These are phyloP conservation scores for Parnassius apollo DNA, from an alignment of 2,888 invertebrate genomes.

Conservation along the genomic window DNA sequence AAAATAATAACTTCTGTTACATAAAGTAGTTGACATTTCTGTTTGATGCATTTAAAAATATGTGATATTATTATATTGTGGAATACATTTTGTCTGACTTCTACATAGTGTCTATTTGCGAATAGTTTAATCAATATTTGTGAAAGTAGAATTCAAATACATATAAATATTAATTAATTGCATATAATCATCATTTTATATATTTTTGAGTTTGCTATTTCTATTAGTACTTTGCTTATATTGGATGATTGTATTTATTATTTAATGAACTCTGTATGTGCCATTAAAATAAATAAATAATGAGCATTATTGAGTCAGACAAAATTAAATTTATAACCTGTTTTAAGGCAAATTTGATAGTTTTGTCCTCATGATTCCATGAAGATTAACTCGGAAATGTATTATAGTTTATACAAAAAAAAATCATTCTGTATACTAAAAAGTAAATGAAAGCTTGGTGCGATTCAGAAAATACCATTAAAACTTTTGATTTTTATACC, in stretches of 20 bases:
- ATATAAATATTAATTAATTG: conserved; percentile 43
- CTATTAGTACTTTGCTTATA: conserved; percentile 40
- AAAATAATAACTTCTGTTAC: conserved; percentile 34
- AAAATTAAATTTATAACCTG: conserved; percentile 68
- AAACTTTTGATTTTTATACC: conserved; percentile 82
- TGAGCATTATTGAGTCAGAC: conserved; percentile 69
- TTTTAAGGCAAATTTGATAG: conserved; percentile 60
- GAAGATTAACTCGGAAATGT: conserved; percentile 65
- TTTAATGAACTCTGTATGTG: conserved; percentile 55
- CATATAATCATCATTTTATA: conserved; percentile 32
- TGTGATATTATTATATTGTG: conserved; percentile 80
- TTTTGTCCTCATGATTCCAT: conserved; percentile 62
- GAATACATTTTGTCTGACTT: conserved; percentile 79
- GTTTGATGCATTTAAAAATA: conserved; percentile 78
- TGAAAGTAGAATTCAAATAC: conserved; percentile 58
- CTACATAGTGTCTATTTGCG: conserved; percentile 71
- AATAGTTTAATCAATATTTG: conserved; percentile 44
- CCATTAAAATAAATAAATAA: conserved; percentile 58
- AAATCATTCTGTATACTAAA: conserved; percentile 80
- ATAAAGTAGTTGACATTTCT: conserved; percentile 64
- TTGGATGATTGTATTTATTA: conserved; percentile 36
- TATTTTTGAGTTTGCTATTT: conserved; percentile 29
- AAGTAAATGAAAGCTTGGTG: conserved; percentile 81
- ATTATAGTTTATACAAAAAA: conserved; percentile 71
- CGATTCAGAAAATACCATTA: conserved; percentile 82